These are phyloP conservation scores for Agrenia bidenticulata DNA, from an alignment of 2,888 invertebrate genomes.

Conservation along the genomic window DNA sequence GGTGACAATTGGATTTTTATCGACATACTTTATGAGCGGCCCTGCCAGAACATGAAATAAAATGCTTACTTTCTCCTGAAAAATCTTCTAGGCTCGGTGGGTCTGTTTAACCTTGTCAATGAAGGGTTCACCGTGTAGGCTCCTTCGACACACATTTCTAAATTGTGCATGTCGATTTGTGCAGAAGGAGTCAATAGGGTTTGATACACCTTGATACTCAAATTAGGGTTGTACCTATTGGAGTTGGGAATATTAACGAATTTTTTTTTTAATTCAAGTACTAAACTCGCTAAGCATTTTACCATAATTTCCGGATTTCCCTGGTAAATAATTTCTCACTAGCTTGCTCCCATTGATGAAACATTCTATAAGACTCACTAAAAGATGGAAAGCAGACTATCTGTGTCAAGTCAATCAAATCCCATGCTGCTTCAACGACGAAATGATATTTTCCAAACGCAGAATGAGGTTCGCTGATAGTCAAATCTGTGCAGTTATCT, in stretches of 20 bases:
- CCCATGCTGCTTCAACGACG: slow-evolving; percentile 43
- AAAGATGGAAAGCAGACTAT: slow-evolving; percentile 34
- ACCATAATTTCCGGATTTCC: slow-evolving; percentile 42
- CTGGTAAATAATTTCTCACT: slow-evolving; percentile 45
- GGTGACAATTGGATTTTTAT: too few relatives aligned
- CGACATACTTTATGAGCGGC: too few relatives aligned
- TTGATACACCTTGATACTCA: slow-evolving; percentile 37
- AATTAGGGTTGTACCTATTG: slow-evolving; percentile 39
- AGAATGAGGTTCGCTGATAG: slow-evolving; percentile 21
- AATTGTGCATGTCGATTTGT: slow-evolving; percentile 39
- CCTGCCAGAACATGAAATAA: too few relatives aligned
- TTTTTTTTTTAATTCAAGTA: too few relatives aligned
- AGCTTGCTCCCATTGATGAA: slow-evolving; percentile 42
- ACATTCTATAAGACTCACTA: slow-evolving; percentile 32
- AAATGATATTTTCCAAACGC: slow-evolving; percentile 31
- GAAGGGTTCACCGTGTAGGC: slow-evolving; percentile 29
- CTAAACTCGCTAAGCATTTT: too few relatives aligned
- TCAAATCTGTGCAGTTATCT: slow-evolving; percentile 25
- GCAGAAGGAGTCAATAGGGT: slow-evolving; percentile 36
- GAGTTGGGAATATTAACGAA: too few relatives aligned
- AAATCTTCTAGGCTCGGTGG: slow-evolving; percentile 18
- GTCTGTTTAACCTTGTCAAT: slow-evolving; percentile 33
- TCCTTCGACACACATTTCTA: slow-evolving; percentile 43
- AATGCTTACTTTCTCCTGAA: slow-evolving; percentile 33
- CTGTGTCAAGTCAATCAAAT: slow-evolving; percentile 39